These are phyloP conservation scores for Aporrectodea caliginosa DNA, from an alignment of 1,140 invertebrate genomes.

Conservation along the genomic window DNA sequence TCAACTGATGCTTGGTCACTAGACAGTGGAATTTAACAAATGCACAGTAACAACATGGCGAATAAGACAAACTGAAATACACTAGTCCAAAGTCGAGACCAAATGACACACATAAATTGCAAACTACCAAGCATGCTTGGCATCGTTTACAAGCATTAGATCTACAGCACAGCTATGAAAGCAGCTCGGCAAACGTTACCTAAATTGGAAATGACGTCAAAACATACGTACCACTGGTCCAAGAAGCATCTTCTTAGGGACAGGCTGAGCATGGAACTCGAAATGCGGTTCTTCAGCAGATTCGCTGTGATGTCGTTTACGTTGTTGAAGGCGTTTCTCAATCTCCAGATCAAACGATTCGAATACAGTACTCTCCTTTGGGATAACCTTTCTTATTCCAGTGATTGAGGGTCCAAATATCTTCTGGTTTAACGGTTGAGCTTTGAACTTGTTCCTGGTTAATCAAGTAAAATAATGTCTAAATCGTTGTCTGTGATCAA, in stretches of 20 bases:
- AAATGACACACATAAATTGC: no score
- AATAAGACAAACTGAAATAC: no score
- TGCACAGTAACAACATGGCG: no score
- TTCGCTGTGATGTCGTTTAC: constrained; percentile 19
- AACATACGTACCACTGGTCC: constrained; percentile 44
- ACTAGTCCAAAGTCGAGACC: no score
- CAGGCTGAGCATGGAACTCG: constrained; percentile 50
- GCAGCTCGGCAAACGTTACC: no score
- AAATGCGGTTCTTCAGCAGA: constrained; percentile 38
- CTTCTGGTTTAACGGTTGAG: constrained; percentile 46
- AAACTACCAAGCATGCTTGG: no score
- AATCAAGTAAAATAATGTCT: not conserved
- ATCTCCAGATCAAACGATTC: constrained; percentile 43
- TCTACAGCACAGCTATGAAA: no score
- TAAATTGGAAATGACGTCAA: no score
- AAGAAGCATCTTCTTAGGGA: constrained; percentile 47
- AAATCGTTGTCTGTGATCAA: no score
- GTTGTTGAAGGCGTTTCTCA: constrained; percentile 29
- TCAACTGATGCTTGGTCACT: no score
- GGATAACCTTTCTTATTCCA: constrained; percentile 41
- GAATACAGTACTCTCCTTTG: constrained; percentile 42
- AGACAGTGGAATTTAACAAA: no score
- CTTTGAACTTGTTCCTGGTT: constrained; percentile 50
- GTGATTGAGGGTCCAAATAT: constrained; percentile 41
- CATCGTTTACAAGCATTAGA: no score